Base-by-base conservation (phyloP, 1,140 invertebrate species). In the Triops cancriformis region DNA sequence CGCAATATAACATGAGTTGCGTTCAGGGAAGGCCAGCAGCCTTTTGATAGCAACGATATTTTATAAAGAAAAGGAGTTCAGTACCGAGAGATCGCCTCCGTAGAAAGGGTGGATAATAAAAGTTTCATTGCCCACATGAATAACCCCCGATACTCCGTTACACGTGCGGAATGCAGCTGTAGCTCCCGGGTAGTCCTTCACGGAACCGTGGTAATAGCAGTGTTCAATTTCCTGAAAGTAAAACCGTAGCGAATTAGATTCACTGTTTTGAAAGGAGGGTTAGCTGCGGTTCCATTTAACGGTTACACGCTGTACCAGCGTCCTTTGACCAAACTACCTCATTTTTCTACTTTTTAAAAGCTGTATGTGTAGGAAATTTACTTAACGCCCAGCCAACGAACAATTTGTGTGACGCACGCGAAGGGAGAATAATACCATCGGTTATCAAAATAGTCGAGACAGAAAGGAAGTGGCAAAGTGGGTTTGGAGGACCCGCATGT, bases 41-140 rank as follows among this genome's bases (percentile, higher is more conserved):
- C 10, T 41, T 43, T 11, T 26, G 31, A 76, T 10, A 31, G 18
- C 37, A 76, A 43, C 26, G 37, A 76, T 43, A 23, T 18, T 64
- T 64, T 14, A 31, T 41, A 76, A n/a, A 76, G 27, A 42, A n/a
- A 27, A 72, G 26, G 43, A 77, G 51, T 10, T 74, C 26, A 93
- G 93, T 90, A 97, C 95, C 90, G 95, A 96, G 81, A 96, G 88
- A 88, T 97, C 95, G 73, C 95, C 95, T 78, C 95, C 95, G 85
- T 95, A 95, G 85, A 98, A 96, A 42, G 96, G 95, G 87, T 97
- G 95, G 82, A 98, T 96, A 81, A 98, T 93, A 86, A 97, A 98
- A 18, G 96, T 98, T 86, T 97, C 95, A 87, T 97, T 97, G 82
- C 94, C 94, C 81, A 97, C 91, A 86, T 98, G 95, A 82, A 98